Evolutionary conservation across 2,797 vertebrate species (phyloP).

Genomic region (Myotis findleyi): DNA sequence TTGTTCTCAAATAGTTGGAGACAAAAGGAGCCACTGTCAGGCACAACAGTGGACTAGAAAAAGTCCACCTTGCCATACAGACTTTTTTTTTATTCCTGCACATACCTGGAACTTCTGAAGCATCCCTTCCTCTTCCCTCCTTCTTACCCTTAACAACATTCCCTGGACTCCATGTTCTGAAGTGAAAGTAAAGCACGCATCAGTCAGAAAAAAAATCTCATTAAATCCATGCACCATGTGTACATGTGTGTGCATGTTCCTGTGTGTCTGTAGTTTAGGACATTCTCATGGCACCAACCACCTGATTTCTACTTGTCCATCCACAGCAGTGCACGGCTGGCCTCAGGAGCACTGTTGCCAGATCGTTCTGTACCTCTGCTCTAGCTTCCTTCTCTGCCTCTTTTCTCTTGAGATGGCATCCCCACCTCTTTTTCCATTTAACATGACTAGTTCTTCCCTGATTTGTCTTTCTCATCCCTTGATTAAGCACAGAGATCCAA

Average conservation of each 20-base stretch:
- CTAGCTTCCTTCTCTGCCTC: no score
- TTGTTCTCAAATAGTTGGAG: neutral
- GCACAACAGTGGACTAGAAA: neutral
- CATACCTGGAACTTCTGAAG: neutral
- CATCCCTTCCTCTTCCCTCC: neutral
- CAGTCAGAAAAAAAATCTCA: neutral
- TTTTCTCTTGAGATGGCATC: neutral
- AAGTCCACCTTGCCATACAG: neutral
- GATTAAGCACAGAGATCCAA: neutral
- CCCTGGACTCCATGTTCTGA: neutral
- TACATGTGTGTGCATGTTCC: fast-evolving
- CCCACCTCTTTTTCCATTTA: neutral
- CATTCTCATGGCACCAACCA: neutral
- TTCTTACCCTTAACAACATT: neutral
- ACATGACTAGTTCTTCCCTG: neutral
- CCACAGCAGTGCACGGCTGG: neutral
- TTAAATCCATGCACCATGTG: fast-evolving
- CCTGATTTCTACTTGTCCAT: neutral
- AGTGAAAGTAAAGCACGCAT: neutral
- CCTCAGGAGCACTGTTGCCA: neutral
- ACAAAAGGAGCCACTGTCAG: neutral
- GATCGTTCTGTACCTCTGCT: neutral
- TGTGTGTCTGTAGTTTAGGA: neutral
- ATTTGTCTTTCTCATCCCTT: neutral
- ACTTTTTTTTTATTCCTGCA: neutral